These are phyloP conservation scores for Poeciliopsis retropinna DNA, from an alignment of 2,113 vertebrate species.

Conservation along the genomic window DNA sequence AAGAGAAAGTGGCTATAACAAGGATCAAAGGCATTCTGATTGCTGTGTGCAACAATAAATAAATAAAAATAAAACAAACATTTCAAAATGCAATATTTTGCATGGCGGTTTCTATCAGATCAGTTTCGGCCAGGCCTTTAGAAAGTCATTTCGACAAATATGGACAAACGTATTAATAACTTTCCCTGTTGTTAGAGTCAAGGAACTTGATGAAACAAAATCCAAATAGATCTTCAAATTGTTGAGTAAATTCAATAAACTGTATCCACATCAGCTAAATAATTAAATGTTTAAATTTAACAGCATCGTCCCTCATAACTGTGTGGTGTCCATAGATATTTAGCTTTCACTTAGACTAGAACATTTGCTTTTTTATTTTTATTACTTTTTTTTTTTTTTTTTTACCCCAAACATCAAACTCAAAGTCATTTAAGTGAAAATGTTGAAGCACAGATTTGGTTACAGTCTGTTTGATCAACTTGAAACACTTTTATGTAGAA, in stretches of 20 bases:
- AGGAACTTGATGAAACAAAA: neutral
- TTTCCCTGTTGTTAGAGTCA: no score
- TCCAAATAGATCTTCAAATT: slow-evolving; percentile 10
- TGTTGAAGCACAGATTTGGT: no score
- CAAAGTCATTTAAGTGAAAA: no score
- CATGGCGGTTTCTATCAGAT: neutral
- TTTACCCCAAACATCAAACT: no score
- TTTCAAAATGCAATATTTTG: neutral
- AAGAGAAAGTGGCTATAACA: neutral
- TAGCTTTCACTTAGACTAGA: neutral
- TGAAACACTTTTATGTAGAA: no score
- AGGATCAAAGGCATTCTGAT: neutral
- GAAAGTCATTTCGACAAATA: no score
- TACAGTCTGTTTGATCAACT: no score
- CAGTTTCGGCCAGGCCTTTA: neutral
- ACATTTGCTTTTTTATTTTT: no score
- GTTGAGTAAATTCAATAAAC: neutral
- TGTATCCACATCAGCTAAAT: slow-evolving; percentile 1
- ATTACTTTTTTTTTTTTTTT: neutral
- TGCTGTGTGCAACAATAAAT: no score
- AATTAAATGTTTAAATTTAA: neutral
- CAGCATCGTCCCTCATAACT: no score
- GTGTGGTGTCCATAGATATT: no score
- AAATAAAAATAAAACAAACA: neutral
- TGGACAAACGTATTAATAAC: no score